Evolutionary conservation across 2,113 vertebrate species (phyloP).

Genomic region (Xiphophorus hellerii): DNA sequence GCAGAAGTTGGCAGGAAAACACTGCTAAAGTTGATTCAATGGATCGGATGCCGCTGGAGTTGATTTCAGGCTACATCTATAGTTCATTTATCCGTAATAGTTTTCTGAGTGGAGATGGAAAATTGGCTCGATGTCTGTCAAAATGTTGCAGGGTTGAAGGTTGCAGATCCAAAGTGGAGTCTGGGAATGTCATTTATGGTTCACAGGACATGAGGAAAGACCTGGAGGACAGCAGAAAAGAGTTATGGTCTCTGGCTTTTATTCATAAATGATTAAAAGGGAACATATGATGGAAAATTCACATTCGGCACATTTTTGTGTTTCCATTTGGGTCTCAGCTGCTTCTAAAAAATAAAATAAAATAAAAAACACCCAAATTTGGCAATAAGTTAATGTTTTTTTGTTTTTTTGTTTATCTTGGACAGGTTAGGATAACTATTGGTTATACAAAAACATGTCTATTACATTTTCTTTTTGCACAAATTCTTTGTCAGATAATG

Average conservation of each 20-base stretch:
- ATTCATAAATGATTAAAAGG: conserved; percentile 28
- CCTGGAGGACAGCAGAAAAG: too few relatives aligned
- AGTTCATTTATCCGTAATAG: conserved; percentile 54
- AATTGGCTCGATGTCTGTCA: conserved; percentile 48
- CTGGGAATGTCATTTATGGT: conserved; percentile 54
- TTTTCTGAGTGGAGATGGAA: conserved; percentile 30
- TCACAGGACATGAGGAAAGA: conserved; percentile 23
- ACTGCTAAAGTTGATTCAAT: conserved; percentile 69
- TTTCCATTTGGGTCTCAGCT: too few relatives aligned
- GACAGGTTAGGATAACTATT: too few relatives aligned
- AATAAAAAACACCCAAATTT: too few relatives aligned
- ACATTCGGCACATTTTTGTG: too few relatives aligned
- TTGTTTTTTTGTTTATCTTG: too few relatives aligned
- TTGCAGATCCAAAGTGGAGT: conserved; percentile 50
- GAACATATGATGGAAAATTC: background rate
- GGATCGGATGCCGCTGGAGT: conserved; percentile 65
- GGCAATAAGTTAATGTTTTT: too few relatives aligned
- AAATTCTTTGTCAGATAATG: too few relatives aligned
- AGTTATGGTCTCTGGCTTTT: background rate
- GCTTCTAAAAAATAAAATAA: too few relatives aligned
- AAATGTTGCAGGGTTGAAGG: conserved; percentile 18
- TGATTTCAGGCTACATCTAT: conserved; percentile 56
- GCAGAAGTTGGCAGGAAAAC: conserved; percentile 73
- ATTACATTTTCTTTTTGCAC: too few relatives aligned
- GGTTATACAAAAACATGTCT: too few relatives aligned